Evolutionary conservation across 2,888 invertebrate genomes (phyloP).

Genomic region (Drosophila mimica): DNA sequence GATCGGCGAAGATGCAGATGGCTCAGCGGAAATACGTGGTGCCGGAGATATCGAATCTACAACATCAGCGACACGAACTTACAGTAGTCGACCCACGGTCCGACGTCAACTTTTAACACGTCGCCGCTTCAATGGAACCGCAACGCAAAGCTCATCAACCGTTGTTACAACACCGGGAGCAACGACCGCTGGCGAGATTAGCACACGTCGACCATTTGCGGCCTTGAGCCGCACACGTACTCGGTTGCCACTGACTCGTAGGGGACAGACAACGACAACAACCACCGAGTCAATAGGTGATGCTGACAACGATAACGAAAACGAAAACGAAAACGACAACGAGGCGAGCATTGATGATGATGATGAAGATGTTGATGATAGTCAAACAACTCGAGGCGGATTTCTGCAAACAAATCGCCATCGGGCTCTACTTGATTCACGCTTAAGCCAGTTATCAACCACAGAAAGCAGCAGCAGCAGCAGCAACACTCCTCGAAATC

Average conservation of each 20-base stretch:
- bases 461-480: not conserved
- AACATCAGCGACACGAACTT: conserved; percentile 4
- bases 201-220: conserved; percentile 57
- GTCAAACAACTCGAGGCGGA: conserved; percentile 34
- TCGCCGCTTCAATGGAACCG: conserved; percentile 48
- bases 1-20: not conserved
- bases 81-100: conserved; percentile 8
- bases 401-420: conserved; percentile 69
- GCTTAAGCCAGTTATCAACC: conserved; percentile 1
- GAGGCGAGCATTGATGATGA: conserved; percentile 37
- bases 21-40: not conserved
- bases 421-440: conserved; percentile 44
- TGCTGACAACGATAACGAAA: conserved; percentile 11
- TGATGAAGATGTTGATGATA: conserved; percentile 3
- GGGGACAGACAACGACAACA: conserved; percentile 16
- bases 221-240: conserved; percentile 54
- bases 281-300: conserved; percentile 14
- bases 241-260: conserved; percentile 33
- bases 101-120: conserved; percentile 45
- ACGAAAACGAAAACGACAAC: conserved; percentile 25
- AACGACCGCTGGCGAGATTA: conserved; percentile 28
- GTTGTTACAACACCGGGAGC: conserved; percentile 16
- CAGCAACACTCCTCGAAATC: conserved; percentile 2
- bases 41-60: not conserved
- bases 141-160: not conserved